These are phyloP conservation scores for Anolis apletophallus DNA, from an alignment of 2,797 vertebrate species.

Conservation along the genomic window DNA sequence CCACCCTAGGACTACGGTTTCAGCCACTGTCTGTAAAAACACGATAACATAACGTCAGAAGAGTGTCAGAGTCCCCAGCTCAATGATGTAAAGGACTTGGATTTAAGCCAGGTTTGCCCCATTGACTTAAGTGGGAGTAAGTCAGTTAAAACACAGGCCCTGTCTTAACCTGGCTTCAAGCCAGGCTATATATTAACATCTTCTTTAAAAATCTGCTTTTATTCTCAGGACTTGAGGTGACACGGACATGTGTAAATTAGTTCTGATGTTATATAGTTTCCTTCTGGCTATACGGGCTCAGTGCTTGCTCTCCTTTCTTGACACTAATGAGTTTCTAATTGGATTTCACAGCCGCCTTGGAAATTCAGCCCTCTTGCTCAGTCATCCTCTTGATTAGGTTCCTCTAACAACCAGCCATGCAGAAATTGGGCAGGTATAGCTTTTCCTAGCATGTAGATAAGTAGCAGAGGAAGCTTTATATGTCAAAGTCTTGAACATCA, in stretches of 20 bases:
- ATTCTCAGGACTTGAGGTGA: background rate
- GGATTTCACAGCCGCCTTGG: background rate
- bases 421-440: background rate
- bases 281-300: background rate
- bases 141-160: background rate
- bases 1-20: no score
- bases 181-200: background rate
- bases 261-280: background rate
- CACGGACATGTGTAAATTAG: background rate
- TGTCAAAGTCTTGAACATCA: background rate
- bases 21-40: background rate
- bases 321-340: background rate
- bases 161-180: background rate
- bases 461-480: no score
- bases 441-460: background rate
- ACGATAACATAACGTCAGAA: background rate
- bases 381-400: background rate
- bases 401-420: background rate
- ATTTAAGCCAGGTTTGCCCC: background rate
- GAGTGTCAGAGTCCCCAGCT: background rate
- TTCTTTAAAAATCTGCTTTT: slow-evolving; percentile 7
- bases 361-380: background rate
- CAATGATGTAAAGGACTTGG: background rate
- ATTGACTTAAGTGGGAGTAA: background rate
- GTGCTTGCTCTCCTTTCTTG: background rate